Evolutionary conservation across 2,113 vertebrate species (phyloP).

Genomic region (Eurypyga helias): DNA sequence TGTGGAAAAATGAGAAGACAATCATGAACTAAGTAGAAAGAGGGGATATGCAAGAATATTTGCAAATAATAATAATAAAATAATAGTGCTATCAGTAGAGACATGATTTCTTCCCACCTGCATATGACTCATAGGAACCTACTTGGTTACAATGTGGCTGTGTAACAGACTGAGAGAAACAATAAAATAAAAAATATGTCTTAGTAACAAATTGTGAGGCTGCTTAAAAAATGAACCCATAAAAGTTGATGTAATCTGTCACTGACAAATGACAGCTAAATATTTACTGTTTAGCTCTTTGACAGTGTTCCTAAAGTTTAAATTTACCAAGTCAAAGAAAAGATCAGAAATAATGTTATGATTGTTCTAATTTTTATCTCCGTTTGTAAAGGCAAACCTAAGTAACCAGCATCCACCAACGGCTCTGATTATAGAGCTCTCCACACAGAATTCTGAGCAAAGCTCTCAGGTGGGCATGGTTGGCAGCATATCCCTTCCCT

Average conservation of each 20-base stretch:
- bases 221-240: neutral
- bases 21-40: neutral
- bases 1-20: neutral
- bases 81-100: neutral
- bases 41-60: neutral
- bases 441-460: neutral
- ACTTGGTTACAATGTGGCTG: neutral
- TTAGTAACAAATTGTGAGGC: neutral
- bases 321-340: neutral
- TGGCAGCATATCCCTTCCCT: neutral
- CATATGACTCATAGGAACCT: slow-evolving; percentile 5
- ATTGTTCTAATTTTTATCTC: neutral
- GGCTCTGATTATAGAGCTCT: neutral
- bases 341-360: neutral
- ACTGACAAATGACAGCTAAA: neutral
- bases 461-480: neutral
- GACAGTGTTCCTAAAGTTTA: neutral
- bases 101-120: slow-evolving; percentile 20
- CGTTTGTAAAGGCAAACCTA: neutral
- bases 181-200: neutral
- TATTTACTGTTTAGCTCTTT: slow-evolving; percentile 35
- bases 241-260: slow-evolving; percentile 46
- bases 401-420: neutral
- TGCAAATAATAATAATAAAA: slow-evolving; percentile 4
- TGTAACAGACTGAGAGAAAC: neutral